phyloP scores from a whole-genome alignment of 1,140 invertebrate genomes.

The Ectropis grisescens region DNA sequence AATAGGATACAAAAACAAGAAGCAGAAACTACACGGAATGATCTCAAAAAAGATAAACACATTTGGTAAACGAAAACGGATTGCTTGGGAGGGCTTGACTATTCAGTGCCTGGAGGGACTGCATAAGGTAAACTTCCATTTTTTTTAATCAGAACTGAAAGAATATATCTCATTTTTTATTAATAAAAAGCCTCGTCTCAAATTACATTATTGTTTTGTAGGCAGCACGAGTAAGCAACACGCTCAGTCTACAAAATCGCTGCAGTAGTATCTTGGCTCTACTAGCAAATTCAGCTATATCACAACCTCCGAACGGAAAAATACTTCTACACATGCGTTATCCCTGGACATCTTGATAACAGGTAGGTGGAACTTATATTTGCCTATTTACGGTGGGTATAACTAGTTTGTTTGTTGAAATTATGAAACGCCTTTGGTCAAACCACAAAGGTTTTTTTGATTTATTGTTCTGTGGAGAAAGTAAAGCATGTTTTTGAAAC shows the following conservation, averaged over 20 bases:
- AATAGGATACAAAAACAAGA: conserved; percentile 71
- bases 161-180: too few species aligned
- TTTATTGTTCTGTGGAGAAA: too few species aligned
- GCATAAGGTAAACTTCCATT: conserved; percentile 88
- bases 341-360: conserved; percentile 89
- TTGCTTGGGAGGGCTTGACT: conserved; percentile 79
- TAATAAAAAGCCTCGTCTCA: too few species aligned
- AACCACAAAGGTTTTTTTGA: too few species aligned
- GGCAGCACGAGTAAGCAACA: conserved; percentile 82
- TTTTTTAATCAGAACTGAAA: too few species aligned
- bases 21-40: conserved; percentile 66
- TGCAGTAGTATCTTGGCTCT: conserved; percentile 86
- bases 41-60: conserved; percentile 70
- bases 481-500: too few species aligned
- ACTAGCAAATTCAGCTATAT: conserved; percentile 83
- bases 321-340: conserved; percentile 88
- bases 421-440: too few species aligned
- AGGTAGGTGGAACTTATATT: too few species aligned
- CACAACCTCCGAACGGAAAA: conserved; percentile 78
- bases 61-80: conserved; percentile 69
- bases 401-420: too few species aligned
- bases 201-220: conserved; percentile 50
- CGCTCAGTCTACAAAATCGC: conserved; percentile 83
- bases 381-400: too few species aligned
- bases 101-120: conserved; percentile 89